Conservation (phyloP, 2,113 vertebrate genomes). For the Conger conger region DNA sequence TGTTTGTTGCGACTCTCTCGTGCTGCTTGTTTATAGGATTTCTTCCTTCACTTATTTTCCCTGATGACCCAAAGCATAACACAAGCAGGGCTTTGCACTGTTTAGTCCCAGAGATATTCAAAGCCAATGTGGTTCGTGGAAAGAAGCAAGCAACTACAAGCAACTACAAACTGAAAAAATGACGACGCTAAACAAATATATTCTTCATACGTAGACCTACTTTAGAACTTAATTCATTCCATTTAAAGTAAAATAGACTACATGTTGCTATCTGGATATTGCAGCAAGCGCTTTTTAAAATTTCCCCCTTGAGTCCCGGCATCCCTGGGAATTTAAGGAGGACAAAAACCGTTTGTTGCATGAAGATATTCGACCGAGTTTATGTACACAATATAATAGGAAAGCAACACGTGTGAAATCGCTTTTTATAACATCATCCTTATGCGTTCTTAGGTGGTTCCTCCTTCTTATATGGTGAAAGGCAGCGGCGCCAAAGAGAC, state of each 20-base stretch:
- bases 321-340: too few relatives aligned
- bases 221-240: not conserved
- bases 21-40: slow-evolving; percentile 28
- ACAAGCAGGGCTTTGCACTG: not conserved
- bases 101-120: not conserved
- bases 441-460: not conserved
- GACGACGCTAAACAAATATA: not conserved
- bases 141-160: not conserved
- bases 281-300: too few relatives aligned
- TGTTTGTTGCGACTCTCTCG: slow-evolving; percentile 10
- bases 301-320: too few relatives aligned
- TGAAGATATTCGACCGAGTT: too few relatives aligned
- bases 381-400: too few relatives aligned
- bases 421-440: not conserved
- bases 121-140: not conserved
- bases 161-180: not conserved
- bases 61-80: slow-evolving; percentile 15
- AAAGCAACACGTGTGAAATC: not conserved
- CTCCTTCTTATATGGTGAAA: slow-evolving; percentile 16
- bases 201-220: not conserved
- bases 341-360: too few relatives aligned
- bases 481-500: slow-evolving; percentile 14
- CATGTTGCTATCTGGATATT: too few relatives aligned
- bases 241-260: not conserved
- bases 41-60: slow-evolving; percentile 24